phyloP scores from a whole-genome alignment of 2,113 vertebrate genomes.

The human region GRCh38 chr21:18455501-18456000 shows the following conservation, averaged over 20 bases:
- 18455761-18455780: not conserved
- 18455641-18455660: not conserved
- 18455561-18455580: not conserved
- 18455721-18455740: not conserved
- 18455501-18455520: not conserved
- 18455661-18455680: not conserved
- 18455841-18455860: not conserved
- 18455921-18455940: conserved; percentile 17
- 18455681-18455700: not conserved
- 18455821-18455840: not conserved
- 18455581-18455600: not conserved
- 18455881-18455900: not conserved
- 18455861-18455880: not conserved
- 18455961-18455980: conserved; percentile 40
- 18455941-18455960: not conserved
- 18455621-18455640: not conserved
- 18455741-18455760: not conserved
- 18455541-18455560: not conserved
- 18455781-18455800: not conserved
- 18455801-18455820: not conserved
- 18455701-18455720: not conserved
- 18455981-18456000: conserved; percentile 14
- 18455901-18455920: conserved; percentile 29
- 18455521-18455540: conserved; percentile 1
- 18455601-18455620: not conserved